These are phyloP conservation scores for Andricus grossulariae DNA, from an alignment of 1,140 invertebrate species.

Conservation along the genomic window DNA sequence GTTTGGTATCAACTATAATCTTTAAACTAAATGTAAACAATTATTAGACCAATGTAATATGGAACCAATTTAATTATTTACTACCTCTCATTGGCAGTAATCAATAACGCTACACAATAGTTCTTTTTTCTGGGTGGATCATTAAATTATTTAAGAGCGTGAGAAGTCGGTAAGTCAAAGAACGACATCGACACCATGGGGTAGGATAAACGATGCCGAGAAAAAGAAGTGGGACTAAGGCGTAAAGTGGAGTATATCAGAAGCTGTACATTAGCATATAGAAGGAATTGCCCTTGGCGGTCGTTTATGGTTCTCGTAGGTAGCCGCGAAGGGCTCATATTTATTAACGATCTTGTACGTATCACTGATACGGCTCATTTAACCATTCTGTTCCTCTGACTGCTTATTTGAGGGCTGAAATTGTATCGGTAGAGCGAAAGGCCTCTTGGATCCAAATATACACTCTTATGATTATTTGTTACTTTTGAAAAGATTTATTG, in stretches of 20 bases:
- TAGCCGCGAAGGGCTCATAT: conserved; percentile 61
- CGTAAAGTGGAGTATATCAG: conserved; percentile 69
- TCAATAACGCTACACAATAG: too few species aligned
- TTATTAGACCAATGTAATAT: too few species aligned
- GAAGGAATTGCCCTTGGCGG: conserved; percentile 68
- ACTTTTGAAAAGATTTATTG: not conserved
- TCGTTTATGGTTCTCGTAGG: conserved; percentile 59
- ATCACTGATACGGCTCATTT: conserved; percentile 57
- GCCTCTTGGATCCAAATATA: conserved; percentile 31
- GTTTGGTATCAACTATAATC: too few species aligned
- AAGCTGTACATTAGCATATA: conserved; percentile 74
- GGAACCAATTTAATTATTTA: too few species aligned
- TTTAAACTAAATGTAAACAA: too few species aligned
- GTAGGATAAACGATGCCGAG: conserved; percentile 15
- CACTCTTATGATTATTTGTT: conserved; percentile 24
- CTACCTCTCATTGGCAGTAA: too few species aligned
- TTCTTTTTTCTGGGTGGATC: not conserved
- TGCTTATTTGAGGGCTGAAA: conserved; percentile 8
- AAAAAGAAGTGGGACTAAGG: conserved; percentile 59
- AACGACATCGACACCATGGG: conserved; percentile 53
- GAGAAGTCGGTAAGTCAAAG: conserved; percentile 38
- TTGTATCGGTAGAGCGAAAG: not conserved
- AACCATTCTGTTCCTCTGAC: conserved; percentile 45
- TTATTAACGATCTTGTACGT: conserved; percentile 72
- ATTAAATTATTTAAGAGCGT: conserved; percentile 2